Conservation (phyloP, 2,888 invertebrate genomes). For the Itoplectis maculator region DNA sequence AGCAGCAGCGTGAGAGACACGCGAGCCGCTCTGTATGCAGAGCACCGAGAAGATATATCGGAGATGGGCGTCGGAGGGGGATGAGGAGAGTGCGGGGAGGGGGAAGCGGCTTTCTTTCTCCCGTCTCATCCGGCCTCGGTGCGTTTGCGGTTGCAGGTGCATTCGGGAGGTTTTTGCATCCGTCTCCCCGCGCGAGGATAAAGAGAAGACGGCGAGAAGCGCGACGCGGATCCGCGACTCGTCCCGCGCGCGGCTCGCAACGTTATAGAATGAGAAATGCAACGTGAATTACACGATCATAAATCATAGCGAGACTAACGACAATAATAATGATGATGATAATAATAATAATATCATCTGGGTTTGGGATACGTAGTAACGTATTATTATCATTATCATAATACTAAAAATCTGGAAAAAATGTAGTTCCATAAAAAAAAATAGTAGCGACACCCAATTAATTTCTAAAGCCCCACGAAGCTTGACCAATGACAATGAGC, state of each 20-base stretch:
- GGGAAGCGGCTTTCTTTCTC: conserved; percentile 2
- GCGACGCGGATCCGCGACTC: conserved; percentile 61
- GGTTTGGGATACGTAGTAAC: neutral
- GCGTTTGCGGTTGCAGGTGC: conserved; percentile 20
- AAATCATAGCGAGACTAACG: no score
- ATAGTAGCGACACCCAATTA: neutral
- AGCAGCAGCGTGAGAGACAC: conserved; percentile 36
- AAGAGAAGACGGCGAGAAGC: neutral
- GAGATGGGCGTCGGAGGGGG: no score
- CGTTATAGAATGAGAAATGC: no score
- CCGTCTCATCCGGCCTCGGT: conserved; percentile 4
- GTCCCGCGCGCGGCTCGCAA: no score
- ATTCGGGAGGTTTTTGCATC: conserved; percentile 13
- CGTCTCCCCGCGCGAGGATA: neutral
- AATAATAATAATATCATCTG: neutral
- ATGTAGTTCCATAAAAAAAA: no score
- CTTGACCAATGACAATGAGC: conserved; percentile 4
- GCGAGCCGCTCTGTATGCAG: neutral
- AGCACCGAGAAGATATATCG: conserved; percentile 13
- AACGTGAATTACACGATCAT: no score
- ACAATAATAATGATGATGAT: neutral
- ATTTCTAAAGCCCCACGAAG: no score
- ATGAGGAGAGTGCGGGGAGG: no score
- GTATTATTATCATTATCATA: neutral
- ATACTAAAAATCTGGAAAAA: neutral